Conservation (phyloP, 2,888 invertebrate genomes). For the Coelinius sp. region DNA sequence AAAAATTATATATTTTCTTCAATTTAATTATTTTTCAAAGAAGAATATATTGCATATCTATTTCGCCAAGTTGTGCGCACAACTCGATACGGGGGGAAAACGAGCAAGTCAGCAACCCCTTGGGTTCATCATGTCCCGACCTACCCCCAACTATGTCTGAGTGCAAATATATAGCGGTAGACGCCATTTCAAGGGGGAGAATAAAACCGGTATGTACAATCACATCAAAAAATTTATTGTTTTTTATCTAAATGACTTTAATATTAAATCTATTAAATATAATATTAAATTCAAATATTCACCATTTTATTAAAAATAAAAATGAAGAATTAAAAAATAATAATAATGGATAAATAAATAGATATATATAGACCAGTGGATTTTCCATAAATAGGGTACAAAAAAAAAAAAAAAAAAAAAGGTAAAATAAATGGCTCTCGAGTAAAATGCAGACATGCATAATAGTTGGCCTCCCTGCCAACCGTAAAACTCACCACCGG, state of each 20-base stretch:
- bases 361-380: no score
- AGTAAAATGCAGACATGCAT: background rate
- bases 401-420: background rate
- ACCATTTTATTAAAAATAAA: no score
- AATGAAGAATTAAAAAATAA: no score
- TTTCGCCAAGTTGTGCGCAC: slow-evolving; percentile 13
- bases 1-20: background rate
- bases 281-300: no score
- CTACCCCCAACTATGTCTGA: slow-evolving; percentile 26
- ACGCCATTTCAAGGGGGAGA: slow-evolving; percentile 15
- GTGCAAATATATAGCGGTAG: background rate
- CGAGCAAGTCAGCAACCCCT: slow-evolving; percentile 21
- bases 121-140: slow-evolving; percentile 23
- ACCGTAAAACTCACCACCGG: slow-evolving; percentile 1
- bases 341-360: no score
- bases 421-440: slow-evolving; percentile 9
- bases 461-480: background rate
- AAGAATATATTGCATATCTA: background rate
- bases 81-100: background rate
- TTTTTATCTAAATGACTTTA: background rate
- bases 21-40: background rate
- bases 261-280: no score
- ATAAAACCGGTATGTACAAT: slow-evolving; percentile 24
- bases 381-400: slow-evolving; percentile 38
- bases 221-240: background rate